Percentiles rank a stretch among this genome's conserved stretches.
Conservation (phyloP, 2,888 invertebrate species). For the Macropis europaea region DNA sequence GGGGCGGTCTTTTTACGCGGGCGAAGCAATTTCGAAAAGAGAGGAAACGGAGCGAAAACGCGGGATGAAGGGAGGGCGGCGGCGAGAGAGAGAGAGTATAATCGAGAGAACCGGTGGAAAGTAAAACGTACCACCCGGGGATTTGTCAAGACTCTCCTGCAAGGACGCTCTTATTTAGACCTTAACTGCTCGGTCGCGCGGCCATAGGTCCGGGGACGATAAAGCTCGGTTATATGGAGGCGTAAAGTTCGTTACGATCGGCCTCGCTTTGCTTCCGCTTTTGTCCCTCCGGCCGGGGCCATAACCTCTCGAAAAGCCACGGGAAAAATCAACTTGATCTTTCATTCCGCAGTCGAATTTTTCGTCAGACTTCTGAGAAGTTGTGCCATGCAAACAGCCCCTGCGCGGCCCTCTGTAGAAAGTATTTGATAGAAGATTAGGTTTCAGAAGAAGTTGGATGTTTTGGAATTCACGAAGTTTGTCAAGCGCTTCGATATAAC, state of each 20-base stretch:
- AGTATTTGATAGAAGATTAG: too few relatives aligned
- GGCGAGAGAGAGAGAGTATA: constrained; percentile 25
- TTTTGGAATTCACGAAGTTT: too few relatives aligned
- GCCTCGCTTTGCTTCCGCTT: constrained; percentile 51
- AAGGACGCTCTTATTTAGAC: constrained; percentile 73
- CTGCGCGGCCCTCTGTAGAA: neutral
- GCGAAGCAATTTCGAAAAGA: constrained; percentile 7
- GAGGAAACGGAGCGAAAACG: constrained; percentile 4
- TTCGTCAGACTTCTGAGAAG: neutral
- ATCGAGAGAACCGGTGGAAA: constrained; percentile 15
- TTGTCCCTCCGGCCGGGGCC: constrained; percentile 18
- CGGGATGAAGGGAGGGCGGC: too few relatives aligned
- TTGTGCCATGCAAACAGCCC: too few relatives aligned
- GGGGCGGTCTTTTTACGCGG: neutral
- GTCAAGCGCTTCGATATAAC: too few relatives aligned
- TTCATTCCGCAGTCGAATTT: neutral
- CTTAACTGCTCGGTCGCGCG: constrained; percentile 67
- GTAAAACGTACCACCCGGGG: constrained; percentile 61
- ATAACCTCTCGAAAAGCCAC: constrained; percentile 33
- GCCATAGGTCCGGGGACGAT: constrained; percentile 73
- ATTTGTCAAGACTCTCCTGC: constrained; percentile 66
- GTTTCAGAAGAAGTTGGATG: too few relatives aligned
- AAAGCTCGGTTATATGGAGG: constrained; percentile 67
- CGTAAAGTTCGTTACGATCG: constrained; percentile 70
- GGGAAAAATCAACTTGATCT: constrained; percentile 8